Conservation (phyloP, 2,888 invertebrate species). For the Panorpa germanica region DNA sequence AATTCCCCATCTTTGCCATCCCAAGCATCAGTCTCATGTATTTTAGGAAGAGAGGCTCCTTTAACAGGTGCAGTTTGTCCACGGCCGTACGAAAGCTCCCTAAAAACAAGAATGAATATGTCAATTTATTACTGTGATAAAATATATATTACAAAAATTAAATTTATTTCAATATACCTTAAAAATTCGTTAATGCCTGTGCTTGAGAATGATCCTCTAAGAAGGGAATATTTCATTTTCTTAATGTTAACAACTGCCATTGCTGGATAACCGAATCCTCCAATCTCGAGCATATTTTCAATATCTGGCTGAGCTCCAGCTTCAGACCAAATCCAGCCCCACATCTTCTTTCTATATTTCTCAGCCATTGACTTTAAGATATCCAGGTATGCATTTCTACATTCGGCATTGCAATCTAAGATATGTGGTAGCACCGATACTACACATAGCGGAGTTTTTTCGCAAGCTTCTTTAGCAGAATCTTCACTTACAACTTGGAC, state of each 20-base stretch:
- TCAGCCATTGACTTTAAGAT: slow-evolving; percentile 59
- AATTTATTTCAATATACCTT: slow-evolving; percentile 23
- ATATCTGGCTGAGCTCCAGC: slow-evolving; percentile 68
- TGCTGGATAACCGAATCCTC: slow-evolving; percentile 97
- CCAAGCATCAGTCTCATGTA: slow-evolving; percentile 57
- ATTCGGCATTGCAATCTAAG: slow-evolving; percentile 84
- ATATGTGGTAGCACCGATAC: slow-evolving; percentile 88
- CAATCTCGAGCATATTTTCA: slow-evolving; percentile 83
- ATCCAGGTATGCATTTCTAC: slow-evolving; percentile 71
- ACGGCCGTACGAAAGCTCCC: slow-evolving; percentile 82
- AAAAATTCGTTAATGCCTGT: slow-evolving; percentile 93
- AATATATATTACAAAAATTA: neutral
- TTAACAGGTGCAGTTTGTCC: slow-evolving; percentile 79
- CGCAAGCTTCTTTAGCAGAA: slow-evolving; percentile 56
- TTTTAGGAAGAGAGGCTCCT: slow-evolving; percentile 60
- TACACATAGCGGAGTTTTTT: slow-evolving; percentile 76
- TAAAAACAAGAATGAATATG: slow-evolving; percentile 20
- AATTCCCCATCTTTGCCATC: slow-evolving; percentile 87
- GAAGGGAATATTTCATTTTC: slow-evolving; percentile 89
- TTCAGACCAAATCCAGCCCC: slow-evolving; percentile 98
- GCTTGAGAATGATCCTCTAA: slow-evolving; percentile 85
- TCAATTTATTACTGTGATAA: slow-evolving; percentile 2
- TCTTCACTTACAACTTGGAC: slow-evolving; percentile 41
- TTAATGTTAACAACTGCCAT: slow-evolving; percentile 92
- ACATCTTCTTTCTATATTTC: slow-evolving; percentile 83